Evolutionary conservation across 1,140 invertebrate genomes (phyloP), one percentile per base, ranked within the genome.

Genomic region (Tetramorium parvispinum): DNA sequence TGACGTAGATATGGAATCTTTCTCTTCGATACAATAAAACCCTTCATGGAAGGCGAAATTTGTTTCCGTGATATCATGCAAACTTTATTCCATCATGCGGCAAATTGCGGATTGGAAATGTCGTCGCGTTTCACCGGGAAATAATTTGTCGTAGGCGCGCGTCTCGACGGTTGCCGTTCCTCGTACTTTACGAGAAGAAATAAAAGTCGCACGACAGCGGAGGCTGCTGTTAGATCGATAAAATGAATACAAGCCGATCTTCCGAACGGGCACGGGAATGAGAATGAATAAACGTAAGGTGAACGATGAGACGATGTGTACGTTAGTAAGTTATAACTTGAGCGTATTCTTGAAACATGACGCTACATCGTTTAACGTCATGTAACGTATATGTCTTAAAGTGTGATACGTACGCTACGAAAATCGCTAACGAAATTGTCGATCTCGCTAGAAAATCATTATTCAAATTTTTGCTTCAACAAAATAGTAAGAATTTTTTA

Each of bases 171-270:
- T 63, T 63, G 16, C 66, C 79, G 37, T 32, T 73, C 21, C 51
- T 32, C 79, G 51, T 81, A 65, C 49, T 57, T 82, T 82, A 57
- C 24, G 68, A 61, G 53, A 73, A 83, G 53, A 73, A 83, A 59
- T 83, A 83, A 75, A 83, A 83, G 53, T 75, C 68, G 61, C 49
- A 10, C 76, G 77, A 40, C 21, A 13, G 40, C 21, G 40, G 79
- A 59, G 66, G 79, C 79, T 83, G 68, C 40, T 75, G 79, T 75
- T 75, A 59, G 79, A 75, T 83, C 79, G 68, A 83, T 83, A 83
- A 59, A 83, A 73, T 75, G 40, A 73, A 73, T 83, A 75, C 27
- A 61, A 49, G n/a, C 68, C 68, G 53, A 83, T 83, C 79, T 61
- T 40, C 2, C 79, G 79, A 83, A 59, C 79, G 53, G 21, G 21